phyloP scores from a whole-genome alignment of 2,797 vertebrate species.

The Mus spretus region DNA sequence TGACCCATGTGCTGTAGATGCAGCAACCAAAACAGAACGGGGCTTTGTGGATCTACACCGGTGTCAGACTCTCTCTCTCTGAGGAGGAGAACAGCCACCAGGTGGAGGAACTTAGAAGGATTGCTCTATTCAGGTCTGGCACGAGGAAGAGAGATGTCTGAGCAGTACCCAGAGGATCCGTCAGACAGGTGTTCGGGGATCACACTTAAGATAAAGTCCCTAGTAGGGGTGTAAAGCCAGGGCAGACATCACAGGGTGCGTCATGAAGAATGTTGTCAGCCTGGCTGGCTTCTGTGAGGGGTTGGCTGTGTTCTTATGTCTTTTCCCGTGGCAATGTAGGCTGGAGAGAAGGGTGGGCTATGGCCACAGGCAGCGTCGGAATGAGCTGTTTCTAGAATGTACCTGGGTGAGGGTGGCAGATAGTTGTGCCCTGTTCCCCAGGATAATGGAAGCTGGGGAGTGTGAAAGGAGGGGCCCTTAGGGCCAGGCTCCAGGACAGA shows the following conservation, averaged over 20 bases:
- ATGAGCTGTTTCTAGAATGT: neutral
- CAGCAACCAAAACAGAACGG: neutral
- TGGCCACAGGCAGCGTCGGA: neutral
- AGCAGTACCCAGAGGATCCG: neutral
- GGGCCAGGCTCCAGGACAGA: accelerated
- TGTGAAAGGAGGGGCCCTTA: neutral
- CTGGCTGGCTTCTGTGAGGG: neutral
- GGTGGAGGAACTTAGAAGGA: neutral
- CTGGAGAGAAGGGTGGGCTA: neutral
- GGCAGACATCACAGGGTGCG: too few relatives aligned
- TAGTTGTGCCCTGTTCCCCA: neutral
- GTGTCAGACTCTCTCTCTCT: neutral
- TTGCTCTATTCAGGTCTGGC: neutral
- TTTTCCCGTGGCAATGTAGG: accelerated
- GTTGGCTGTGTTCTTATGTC: accelerated
- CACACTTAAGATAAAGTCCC: neutral
- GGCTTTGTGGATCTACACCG: neutral
- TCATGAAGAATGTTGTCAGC: neutral
- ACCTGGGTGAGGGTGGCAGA: neutral
- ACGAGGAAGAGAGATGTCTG: neutral
- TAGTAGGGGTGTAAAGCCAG: neutral
- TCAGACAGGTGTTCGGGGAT: neutral
- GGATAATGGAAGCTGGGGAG: neutral
- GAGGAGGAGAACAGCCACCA: neutral
- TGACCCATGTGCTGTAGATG: neutral